phyloP scores from a whole-genome alignment of 2,113 vertebrate genomes.

The Esox niger region DNA sequence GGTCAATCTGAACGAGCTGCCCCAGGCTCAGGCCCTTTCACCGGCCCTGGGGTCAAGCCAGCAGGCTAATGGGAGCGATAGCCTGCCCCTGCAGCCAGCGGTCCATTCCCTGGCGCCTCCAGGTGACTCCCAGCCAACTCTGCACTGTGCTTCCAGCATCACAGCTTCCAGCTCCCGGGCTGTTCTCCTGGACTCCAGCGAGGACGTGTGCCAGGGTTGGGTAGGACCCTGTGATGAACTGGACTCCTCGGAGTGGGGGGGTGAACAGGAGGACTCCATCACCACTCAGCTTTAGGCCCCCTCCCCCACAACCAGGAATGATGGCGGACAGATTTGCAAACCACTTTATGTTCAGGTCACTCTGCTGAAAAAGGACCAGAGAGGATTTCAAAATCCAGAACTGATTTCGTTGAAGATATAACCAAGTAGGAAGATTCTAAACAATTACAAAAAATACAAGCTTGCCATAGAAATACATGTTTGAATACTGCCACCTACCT shows the following conservation, averaged over 20 bases:
- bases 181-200: conserved; percentile 80
- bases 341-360: too few species aligned
- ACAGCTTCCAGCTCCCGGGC: conserved; percentile 80
- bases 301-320: neutral
- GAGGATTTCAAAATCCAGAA: too few species aligned
- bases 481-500: neutral
- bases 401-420: too few species aligned
- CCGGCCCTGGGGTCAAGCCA: neutral
- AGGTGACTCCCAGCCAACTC: conserved; percentile 66
- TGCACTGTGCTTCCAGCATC: conserved; percentile 83
- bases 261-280: conserved; percentile 81
- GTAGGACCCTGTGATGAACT: conserved; percentile 81
- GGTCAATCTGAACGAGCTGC: conserved; percentile 46
- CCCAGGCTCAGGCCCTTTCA: conserved; percentile 34
- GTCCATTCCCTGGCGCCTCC: conserved; percentile 52
- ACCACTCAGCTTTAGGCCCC: conserved; percentile 80
- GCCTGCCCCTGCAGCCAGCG: conserved; percentile 67
- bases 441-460: neutral
- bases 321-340: conserved; percentile 20
- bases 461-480: neutral
- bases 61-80: conserved; percentile 67
- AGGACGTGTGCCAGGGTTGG: conserved; percentile 83
- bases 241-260: conserved; percentile 80
- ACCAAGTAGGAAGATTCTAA: too few species aligned
- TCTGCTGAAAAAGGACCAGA: too few species aligned